phyloP scores from a whole-genome alignment of 2,888 invertebrate genomes.

The Buathra laborator region DNA sequence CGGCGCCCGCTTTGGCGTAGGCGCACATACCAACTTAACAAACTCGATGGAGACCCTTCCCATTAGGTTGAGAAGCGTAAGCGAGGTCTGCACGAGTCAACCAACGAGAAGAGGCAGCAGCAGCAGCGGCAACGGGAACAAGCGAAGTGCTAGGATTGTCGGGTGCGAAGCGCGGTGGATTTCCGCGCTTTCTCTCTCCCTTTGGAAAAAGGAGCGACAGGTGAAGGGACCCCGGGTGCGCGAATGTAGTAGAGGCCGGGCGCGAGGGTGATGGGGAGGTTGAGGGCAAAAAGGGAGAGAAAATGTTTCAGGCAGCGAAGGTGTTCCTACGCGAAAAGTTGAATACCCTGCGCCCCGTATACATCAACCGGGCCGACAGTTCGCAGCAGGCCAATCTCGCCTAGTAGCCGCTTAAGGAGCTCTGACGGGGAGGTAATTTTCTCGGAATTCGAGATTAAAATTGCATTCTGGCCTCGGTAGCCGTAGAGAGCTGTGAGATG shows the following conservation, averaged over 20 bases:
- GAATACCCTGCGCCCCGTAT: constrained; percentile 78
- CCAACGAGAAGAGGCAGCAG: not conserved
- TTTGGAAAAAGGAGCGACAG: constrained; percentile 48
- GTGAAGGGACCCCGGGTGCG: constrained; percentile 52
- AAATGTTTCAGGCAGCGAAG: constrained; percentile 69
- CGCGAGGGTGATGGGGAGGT: not conserved
- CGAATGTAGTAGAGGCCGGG: constrained; percentile 5
- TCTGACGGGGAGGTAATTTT: constrained; percentile 84
- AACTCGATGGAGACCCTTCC: constrained; percentile 40
- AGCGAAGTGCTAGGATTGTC: constrained; percentile 41
- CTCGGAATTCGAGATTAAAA: constrained; percentile 85
- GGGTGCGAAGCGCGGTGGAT: not conserved
- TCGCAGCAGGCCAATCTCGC: constrained; percentile 82
- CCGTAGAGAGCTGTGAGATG: constrained; percentile 46
- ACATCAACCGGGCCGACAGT: constrained; percentile 81
- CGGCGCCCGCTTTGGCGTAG: not conserved
- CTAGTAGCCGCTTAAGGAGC: constrained; percentile 83
- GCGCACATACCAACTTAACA: constrained; percentile 34
- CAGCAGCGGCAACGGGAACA: constrained; percentile 14
- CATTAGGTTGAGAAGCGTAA: constrained; percentile 2
- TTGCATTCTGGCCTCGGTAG: constrained; percentile 78
- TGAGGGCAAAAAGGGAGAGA: constrained; percentile 26
- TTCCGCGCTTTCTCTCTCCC: not conserved
- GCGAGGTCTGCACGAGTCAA: constrained; percentile 20
- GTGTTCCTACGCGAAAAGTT: constrained; percentile 78